Base-by-base conservation (phyloP, 2,797 vertebrate species). In the Eupleurogrammus muticus region DNA sequence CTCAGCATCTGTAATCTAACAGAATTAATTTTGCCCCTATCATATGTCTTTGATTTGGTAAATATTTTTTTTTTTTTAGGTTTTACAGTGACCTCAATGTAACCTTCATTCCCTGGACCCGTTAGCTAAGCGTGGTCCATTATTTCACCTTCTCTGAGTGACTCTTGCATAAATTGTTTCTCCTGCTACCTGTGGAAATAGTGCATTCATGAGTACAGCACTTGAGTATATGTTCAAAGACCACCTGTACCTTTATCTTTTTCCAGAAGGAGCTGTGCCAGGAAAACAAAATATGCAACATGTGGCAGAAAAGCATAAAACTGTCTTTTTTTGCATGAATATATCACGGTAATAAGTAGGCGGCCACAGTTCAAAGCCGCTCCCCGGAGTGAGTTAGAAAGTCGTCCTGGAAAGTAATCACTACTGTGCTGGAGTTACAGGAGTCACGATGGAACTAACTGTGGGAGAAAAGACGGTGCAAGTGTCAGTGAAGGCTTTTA, bases 331-430 rank as follows among this genome's bases (percentile, higher is more conserved):
- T 65, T 77, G 23, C 66, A 44, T 78, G 67, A 79, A 86, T 85
- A 75, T 55, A 83, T 81, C 75, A 77, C 83, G 76, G 85, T 86
- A 88, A 89, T 87, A 75, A 89, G 75, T 55, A 86, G 73, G 80
- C 47, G 40, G 75, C 65, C 40, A 0, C 0, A n/a, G 79, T 82
- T 89, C 81, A 85, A 87, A 88, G 79, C 9, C 5, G 3, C 21
- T 34, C 20, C 47, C 40, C 56, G 42, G 24, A 76, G 34, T 28
- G 32, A 75, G 69, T 64, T 47, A 54, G 49, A 66, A 36, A 42
- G 55, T 52, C 44, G 4, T 56, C 55, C 20, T 17, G 6, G 54
- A 75, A 66, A 70, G 59, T 73, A 80, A 78, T 70, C 64, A 71
- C 60, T 46, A 58, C 57, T 75, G 63, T 77, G 56, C 34, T 20